phyloP scores from a whole-genome alignment of 2,797 vertebrate species.

The Myiothlypis chrysogaster region DNA sequence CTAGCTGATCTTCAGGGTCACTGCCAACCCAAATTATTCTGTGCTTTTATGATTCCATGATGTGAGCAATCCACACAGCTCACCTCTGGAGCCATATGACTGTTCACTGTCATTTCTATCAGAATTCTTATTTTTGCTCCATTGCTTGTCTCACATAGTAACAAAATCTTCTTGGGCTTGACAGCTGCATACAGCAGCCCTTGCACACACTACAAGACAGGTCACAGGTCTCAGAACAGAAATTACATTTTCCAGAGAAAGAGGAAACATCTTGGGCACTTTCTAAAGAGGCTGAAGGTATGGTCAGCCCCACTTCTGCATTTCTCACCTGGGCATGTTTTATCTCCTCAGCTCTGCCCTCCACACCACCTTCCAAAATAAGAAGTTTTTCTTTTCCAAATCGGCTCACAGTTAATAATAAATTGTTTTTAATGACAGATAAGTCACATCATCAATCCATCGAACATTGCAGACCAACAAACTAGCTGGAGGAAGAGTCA shows the following conservation, averaged over 20 bases:
- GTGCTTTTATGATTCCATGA: neutral
- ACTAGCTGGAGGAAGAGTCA: neutral
- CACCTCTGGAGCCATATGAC: neutral
- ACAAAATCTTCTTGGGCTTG: neutral
- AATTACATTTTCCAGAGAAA: neutral
- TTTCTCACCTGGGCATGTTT: fast-evolving
- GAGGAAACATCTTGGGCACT: neutral
- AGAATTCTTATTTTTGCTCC: neutral
- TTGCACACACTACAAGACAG: neutral
- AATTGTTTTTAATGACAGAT: neutral
- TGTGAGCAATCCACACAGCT: neutral
- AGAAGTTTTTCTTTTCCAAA: neutral
- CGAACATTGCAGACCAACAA: neutral
- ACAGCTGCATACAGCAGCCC: neutral
- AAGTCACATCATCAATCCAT: neutral
- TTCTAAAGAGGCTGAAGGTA: neutral
- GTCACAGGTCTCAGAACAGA: neutral
- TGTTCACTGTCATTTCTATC: neutral
- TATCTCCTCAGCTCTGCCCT: fast-evolving
- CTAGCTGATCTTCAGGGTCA: neutral
- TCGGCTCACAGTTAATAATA: neutral
- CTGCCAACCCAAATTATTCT: neutral
- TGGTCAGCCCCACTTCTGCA: neutral
- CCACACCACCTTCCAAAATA: neutral
- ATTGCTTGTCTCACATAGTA: neutral